Conservation (phyloP, 2,797 vertebrate species). For the Aldrovandia affinis region DNA sequence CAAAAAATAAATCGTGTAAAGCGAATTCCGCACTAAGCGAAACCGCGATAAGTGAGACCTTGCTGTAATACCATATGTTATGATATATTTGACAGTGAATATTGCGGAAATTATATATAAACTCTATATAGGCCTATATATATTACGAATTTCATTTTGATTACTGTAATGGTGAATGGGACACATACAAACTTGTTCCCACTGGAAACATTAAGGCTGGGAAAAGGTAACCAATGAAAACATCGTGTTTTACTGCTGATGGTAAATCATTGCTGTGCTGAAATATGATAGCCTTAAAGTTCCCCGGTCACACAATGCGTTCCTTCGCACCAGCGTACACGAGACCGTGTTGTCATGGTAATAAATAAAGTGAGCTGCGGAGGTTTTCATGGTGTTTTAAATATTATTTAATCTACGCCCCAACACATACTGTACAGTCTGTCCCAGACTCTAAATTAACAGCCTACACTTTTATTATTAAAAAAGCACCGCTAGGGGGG, state of each 20-base stretch:
- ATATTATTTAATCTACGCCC: neutral
- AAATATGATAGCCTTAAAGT: neutral
- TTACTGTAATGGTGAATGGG: neutral
- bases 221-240: slow-evolving; percentile 21
- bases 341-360: neutral
- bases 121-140: too few species aligned
- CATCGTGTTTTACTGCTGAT: neutral
- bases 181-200: neutral
- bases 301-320: neutral
- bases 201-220: slow-evolving; percentile 14
- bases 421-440: neutral
- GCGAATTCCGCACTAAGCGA: too few species aligned
- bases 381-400: neutral
- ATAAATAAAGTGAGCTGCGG: neutral
- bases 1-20: too few species aligned
- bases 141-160: slow-evolving; percentile 3
- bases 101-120: too few species aligned
- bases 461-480: slow-evolving; percentile 10
- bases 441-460: neutral
- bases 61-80: too few species aligned
- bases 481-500: neutral
- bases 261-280: slow-evolving; percentile 3
- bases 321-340: neutral
- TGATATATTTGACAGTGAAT: too few species aligned
- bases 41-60: too few species aligned